phyloP scores from a whole-genome alignment of 2,888 invertebrate species.

The Drosophila robusta region DNA sequence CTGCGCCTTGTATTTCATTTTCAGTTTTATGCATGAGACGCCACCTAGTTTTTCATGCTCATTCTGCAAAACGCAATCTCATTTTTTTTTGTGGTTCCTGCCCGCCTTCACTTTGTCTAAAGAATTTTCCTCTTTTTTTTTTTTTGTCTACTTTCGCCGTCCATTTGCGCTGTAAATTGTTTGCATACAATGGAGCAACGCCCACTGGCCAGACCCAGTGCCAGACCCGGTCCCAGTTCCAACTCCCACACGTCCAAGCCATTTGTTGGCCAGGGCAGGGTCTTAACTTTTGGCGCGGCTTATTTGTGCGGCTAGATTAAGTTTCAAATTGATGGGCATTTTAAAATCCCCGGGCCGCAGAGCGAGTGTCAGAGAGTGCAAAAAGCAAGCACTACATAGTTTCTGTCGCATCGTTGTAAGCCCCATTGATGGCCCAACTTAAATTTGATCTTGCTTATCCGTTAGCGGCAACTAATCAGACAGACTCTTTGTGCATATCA shows the following conservation, averaged over 20 bases:
- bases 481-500: not conserved
- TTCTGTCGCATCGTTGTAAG: constrained; percentile 23
- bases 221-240: not conserved
- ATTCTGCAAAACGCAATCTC: constrained; percentile 56
- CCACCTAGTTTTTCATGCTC: constrained; percentile 68
- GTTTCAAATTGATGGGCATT: constrained; percentile 79
- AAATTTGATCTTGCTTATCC: constrained; percentile 56
- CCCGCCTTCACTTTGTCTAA: constrained; percentile 30
- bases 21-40: constrained; percentile 73
- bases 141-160: constrained; percentile 29
- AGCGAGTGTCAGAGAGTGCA: not conserved
- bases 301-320: constrained; percentile 78
- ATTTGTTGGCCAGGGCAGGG: constrained; percentile 49
- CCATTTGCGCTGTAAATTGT: constrained; percentile 74
- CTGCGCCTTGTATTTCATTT: constrained; percentile 70
- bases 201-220: constrained; percentile 16
- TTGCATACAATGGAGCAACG: constrained; percentile 69
- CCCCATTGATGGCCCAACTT: constrained; percentile 70
- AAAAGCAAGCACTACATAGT: constrained; percentile 25
- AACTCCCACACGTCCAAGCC: constrained; percentile 14
- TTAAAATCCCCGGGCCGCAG: constrained; percentile 35
- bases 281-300: constrained; percentile 78
- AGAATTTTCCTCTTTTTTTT: constrained; percentile 15
- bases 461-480: not conserved
- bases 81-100: constrained; percentile 21